Conservation (phyloP, 2,113 vertebrate species). For the Corynorhinus townsendii region DNA sequence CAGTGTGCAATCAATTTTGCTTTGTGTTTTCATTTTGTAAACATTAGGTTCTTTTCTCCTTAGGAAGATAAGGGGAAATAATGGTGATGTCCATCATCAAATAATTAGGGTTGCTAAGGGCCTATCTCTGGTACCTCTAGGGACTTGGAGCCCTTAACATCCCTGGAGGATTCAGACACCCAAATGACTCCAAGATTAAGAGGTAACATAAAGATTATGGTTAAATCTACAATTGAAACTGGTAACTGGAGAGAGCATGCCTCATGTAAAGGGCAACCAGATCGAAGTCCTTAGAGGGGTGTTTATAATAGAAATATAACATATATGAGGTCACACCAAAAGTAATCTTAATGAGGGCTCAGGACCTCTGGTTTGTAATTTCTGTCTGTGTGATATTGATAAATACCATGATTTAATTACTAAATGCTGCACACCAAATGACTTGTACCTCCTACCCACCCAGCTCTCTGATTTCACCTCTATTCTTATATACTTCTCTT, state of each 20-base stretch:
- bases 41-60: not conserved
- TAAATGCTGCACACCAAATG: not conserved
- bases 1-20: not conserved
- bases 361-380: not conserved
- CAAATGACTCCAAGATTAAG: not conserved
- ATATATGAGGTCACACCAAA: not conserved
- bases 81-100: not conserved
- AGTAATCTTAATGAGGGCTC: not conserved
- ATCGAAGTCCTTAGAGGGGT: not conserved
- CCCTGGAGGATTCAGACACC: not conserved
- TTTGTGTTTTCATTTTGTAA: not conserved
- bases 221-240: not conserved
- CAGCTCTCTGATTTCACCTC: not conserved
- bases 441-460: not conserved
- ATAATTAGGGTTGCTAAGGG: not conserved
- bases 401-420: not conserved
- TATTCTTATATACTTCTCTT: not conserved
- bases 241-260: not conserved
- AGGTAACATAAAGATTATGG: not conserved
- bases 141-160: not conserved
- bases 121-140: not conserved
- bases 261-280: not conserved
- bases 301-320: not conserved
- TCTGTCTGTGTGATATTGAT: not conserved
- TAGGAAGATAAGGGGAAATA: not conserved